Percentiles rank a stretch among this genome's conserved stretches.
These are phyloP conservation scores for Aelia acuminata DNA, from an alignment of 2,888 invertebrate species.

Conservation along the genomic window DNA sequence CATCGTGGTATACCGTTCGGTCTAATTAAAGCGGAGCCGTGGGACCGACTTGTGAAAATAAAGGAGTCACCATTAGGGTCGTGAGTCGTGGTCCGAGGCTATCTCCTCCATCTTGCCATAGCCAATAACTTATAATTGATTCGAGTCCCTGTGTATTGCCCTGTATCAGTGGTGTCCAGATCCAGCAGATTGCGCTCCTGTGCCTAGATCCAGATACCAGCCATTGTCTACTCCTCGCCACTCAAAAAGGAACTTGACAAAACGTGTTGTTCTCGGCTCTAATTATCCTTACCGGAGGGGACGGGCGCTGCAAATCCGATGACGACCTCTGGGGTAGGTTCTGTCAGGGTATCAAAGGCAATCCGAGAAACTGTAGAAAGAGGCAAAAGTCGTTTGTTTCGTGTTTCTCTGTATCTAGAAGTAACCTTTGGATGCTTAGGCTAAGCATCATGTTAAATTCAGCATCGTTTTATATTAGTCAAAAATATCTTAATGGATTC, in stretches of 20 bases:
- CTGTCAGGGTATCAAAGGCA: neutral
- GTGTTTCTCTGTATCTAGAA: too few relatives aligned
- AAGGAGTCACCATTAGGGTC: conserved; percentile 63
- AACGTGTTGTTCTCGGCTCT: conserved; percentile 31
- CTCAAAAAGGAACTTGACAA: conserved; percentile 20
- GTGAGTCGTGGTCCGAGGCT: conserved; percentile 59
- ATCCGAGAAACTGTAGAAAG: neutral
- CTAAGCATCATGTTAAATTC: too few relatives aligned
- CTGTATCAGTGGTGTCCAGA: conserved; percentile 20
- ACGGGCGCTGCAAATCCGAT: neutral
- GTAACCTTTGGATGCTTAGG: too few relatives aligned
- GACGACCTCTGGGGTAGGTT: neutral
- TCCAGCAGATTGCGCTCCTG: conserved; percentile 7
- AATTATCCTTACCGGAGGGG: neutral
- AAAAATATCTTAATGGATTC: too few relatives aligned
- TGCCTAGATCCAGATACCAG: conserved; percentile 22
- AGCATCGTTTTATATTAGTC: too few relatives aligned
- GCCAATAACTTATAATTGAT: conserved; percentile 51
- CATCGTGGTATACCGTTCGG: conserved; percentile 45
- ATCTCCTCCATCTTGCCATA: conserved; percentile 56
- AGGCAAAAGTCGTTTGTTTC: too few relatives aligned
- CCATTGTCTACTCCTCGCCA: conserved; percentile 37
- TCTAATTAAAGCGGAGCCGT: conserved; percentile 44
- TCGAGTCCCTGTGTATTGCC: conserved; percentile 36
- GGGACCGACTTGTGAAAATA: conserved; percentile 59